Evolutionary conservation across 37 sponge, comb jelly and placozoan species (phyloP), one percentile per base, ranked within the genome.

Genomic region (Axinella damicornis): DNA sequence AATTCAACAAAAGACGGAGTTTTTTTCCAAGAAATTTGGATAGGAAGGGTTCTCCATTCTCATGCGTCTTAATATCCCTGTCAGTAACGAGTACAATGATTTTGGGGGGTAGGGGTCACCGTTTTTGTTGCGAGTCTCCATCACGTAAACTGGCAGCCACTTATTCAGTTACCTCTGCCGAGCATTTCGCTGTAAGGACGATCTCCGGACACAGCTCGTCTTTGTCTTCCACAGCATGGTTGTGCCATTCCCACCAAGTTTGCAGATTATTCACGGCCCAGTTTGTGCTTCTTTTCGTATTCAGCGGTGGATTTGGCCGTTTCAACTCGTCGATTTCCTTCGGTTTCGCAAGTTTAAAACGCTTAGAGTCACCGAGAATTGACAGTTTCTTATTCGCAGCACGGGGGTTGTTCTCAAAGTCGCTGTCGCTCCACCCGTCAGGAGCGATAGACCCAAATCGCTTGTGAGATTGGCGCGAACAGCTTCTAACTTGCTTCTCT

Each of bases 221-320:
- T 22, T 73, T 20, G 4, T 36, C 74, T 24, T 52, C 25, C 46
- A 46, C 46, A 46, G 46, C 9, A 46, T 9, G 4, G 9, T 46
- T 46, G 9, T 46, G 46, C 46, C 46, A 4, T 46, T 9, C 46
- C 39, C 39, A 73, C 74, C 74, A 73, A 21, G 39, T 28, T 52
- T n/a, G 39, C 2, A 73, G 12, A 21, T 73, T 73, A 5, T 36
- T 73, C 21, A 73, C 36, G 2, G 74, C 74, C 53, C 74, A 73
- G 25, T 22, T 21, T 40, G 74, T 73, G 40, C 14, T 21, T 21
- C 25, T 1, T 18, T 21, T 28, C 18, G 74, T 73, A 28, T 73
- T 73, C 12, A 28, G 2, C 16, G 74, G 74, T 14, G 52, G n/a
- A 5, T 18, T 40, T 5, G 11, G 54, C 24, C 12, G 5, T 12